A percentile compares a stretch with the other conserved stretches of the same genome.
Evolutionary conservation across 35 echinoderm and acorn worm genomes (phyloP).

Genomic region (Apostichopus japonicus): DNA sequence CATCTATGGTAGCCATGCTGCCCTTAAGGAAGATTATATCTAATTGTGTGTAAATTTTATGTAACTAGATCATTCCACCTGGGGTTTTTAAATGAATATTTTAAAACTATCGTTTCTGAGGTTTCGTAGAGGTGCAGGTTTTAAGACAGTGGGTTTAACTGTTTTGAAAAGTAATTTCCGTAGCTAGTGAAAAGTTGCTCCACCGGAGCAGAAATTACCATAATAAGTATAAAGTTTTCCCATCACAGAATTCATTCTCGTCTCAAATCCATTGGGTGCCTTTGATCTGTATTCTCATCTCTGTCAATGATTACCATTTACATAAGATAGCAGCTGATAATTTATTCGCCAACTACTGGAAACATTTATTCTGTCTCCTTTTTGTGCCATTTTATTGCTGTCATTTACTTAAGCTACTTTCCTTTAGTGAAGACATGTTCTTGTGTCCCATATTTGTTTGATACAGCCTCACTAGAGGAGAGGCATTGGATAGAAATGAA

Average conservation of each 20-base stretch:
- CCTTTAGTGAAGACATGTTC: too few species aligned
- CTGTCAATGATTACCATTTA: not conserved
- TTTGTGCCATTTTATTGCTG: too few species aligned
- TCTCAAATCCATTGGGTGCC: not conserved
- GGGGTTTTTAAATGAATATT: not conserved
- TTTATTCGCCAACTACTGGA: too few species aligned
- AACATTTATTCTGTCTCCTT: too few species aligned
- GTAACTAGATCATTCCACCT: not conserved
- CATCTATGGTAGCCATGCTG: too few species aligned
- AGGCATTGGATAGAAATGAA: too few species aligned
- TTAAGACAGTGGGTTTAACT: not conserved
- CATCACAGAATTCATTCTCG: not conserved
- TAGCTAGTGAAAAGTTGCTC: not conserved
- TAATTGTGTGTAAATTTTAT: not conserved
- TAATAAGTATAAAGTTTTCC: not conserved
- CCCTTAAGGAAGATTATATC: not conserved
- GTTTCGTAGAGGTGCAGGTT: not conserved
- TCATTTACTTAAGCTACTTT: too few species aligned
- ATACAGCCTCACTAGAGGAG: too few species aligned
- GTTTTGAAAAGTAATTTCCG: not conserved
- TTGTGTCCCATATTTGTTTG: too few species aligned
- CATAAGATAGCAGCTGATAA: too few species aligned
- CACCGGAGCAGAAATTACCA: not conserved
- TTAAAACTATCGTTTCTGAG: not conserved
- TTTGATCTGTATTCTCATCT: not conserved